Conservation (phyloP, 2,888 invertebrate species). For the Omphaloscelis lunosa region DNA sequence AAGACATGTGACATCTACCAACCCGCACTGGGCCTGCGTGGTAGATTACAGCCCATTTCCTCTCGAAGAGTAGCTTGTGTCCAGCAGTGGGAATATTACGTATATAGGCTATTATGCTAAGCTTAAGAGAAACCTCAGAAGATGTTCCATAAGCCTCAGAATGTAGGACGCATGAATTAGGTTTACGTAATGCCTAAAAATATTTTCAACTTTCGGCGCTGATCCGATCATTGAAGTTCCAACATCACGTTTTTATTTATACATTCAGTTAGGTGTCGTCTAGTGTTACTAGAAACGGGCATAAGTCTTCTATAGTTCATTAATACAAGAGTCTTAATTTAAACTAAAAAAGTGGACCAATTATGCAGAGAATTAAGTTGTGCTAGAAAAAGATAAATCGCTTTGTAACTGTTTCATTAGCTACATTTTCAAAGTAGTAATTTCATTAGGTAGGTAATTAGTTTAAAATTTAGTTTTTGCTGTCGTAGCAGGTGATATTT, state of each 20-base stretch:
- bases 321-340: background rate
- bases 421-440: background rate
- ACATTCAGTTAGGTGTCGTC: background rate
- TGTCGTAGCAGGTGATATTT: background rate
- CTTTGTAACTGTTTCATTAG: background rate
- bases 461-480: conserved; percentile 1
- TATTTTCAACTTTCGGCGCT: background rate
- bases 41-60: too few species aligned
- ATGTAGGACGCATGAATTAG: background rate
- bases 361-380: background rate
- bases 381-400: background rate
- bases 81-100: too few species aligned
- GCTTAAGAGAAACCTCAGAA: background rate
- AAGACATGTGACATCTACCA: too few species aligned
- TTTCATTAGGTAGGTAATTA: conserved; percentile 14
- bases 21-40: too few species aligned
- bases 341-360: background rate
- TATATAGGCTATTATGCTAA: too few species aligned
- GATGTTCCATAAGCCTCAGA: background rate
- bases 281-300: too few species aligned
- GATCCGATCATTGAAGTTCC: background rate
- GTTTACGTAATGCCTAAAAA: background rate
- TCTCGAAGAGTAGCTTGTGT: too few species aligned
- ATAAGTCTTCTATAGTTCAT: background rate
- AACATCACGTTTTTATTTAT: background rate